These are phyloP conservation scores for Sandelia bainsii DNA, from an alignment of 2,797 vertebrate genomes.

Conservation along the genomic window DNA sequence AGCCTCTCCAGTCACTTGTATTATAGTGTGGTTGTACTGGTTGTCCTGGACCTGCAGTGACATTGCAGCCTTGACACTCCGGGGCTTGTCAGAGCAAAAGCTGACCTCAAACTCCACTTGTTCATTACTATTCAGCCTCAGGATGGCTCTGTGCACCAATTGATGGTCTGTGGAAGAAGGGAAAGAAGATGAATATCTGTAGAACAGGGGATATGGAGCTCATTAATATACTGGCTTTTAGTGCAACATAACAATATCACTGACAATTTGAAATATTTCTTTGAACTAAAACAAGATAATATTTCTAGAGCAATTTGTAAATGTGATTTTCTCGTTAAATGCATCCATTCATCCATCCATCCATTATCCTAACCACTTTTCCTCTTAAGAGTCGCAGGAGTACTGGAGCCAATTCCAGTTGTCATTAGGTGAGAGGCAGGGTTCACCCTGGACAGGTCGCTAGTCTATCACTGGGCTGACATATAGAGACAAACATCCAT, in stretches of 20 bases:
- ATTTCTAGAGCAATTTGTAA: background rate
- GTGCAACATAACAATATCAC: background rate
- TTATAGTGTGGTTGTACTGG: constrained; percentile 80
- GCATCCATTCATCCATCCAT: no score
- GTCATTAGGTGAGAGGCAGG: no score
- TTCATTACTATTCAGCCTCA: constrained; percentile 79
- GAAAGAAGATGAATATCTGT: background rate
- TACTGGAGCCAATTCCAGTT: no score
- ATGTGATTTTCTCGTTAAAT: background rate
- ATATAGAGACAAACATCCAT: no score
- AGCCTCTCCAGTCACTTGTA: constrained; percentile 87
- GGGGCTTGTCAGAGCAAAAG: constrained; percentile 82
- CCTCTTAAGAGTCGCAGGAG: no score
- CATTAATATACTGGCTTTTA: background rate
- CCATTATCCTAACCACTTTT: no score
- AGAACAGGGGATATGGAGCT: background rate
- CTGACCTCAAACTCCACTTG: constrained; percentile 82
- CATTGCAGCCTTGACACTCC: constrained; percentile 79
- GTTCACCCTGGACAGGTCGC: no score
- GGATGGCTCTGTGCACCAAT: constrained; percentile 70
- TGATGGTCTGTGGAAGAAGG: constrained; percentile 55
- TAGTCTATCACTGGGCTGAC: no score
- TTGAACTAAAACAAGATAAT: no score
- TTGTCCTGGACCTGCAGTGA: constrained; percentile 84
- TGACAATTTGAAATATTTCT: background rate